Base-by-base conservation (phyloP, 2,888 invertebrate species). In the Podabrus alpinus region DNA sequence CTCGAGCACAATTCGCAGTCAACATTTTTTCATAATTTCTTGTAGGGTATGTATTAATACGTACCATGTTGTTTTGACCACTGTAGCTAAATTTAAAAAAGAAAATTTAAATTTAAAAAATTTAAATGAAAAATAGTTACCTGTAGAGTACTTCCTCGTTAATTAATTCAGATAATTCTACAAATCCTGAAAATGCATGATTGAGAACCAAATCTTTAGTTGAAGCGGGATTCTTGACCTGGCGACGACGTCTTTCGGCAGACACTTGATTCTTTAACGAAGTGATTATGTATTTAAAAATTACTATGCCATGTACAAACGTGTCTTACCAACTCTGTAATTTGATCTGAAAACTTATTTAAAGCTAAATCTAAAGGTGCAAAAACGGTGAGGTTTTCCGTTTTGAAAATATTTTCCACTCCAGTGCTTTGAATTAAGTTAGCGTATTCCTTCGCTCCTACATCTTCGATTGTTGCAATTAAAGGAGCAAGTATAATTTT, bases 1-100 rank as follows among this genome's bases (percentile, higher is more conserved):
- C 86, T 68, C 89, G 89, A 16, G 91, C 91, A 85, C 94, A 94
- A 84, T 94, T 94, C 10, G 92, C 93, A 7, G 93, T 93, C 21
- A 89, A 83, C 79, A 91, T 83, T 76, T 86, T 86, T 77, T 88
- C 88, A 71, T 83, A 83, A 74, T 85, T 86, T 45, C 89, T 88
- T 2, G 88, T 88, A 71, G 89, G 88, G 82, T 91, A 92, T 45
- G 89, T 88, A 83, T 92, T 92, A 78, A 92, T 88, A 70, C 91
- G 85, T 68, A 92, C 88, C 16, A 89, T 87, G 60, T 88, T 88
- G 78, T 90, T 89, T n/a, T 88, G 80, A 77, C 88, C 86, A 77
- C 86, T 87, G 75, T 45, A 83, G 11, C 17, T 16, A 15, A 15
- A 68, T 68, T 16, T 2, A 9, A 67, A 59, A 4, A 16, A 15